Percentiles rank a stretch among this genome's conserved stretches.
Evolutionary conservation across 2,888 invertebrate genomes (phyloP).

Genomic region (Nasonovia ribisnigri): DNA sequence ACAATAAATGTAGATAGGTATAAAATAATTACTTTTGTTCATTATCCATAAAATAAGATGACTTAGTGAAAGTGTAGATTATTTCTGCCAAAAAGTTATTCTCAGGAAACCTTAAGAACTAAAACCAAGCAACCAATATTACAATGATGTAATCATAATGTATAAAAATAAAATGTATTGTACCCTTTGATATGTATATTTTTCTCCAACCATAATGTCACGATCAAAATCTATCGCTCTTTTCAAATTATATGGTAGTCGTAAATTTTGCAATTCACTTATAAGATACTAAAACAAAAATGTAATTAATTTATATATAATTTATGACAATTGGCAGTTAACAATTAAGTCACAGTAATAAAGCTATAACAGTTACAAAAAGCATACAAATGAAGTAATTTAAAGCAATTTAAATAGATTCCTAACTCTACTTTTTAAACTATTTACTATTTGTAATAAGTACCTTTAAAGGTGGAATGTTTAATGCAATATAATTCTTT

Average conservation of each 20-base stretch:
- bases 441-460: not conserved
- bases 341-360: too few species aligned
- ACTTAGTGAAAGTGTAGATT: not conserved
- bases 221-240: accelerated
- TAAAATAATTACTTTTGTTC: not conserved
- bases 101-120: not conserved
- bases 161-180: not conserved
- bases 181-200: not conserved
- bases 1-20: not conserved
- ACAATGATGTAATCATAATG: not conserved
- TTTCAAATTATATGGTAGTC: not conserved
- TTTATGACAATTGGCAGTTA: too few species aligned
- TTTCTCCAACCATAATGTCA: not conserved
- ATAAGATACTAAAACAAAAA: not conserved
- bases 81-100: not conserved
- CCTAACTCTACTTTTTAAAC: not conserved
- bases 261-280: not conserved
- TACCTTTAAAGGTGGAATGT: not conserved
- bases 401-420: too few species aligned
- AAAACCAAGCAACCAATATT: not conserved
- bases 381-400: too few species aligned
- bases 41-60: not conserved
- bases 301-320: too few species aligned
- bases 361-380: too few species aligned
- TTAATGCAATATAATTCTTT: not conserved